Evolutionary conservation across 92 coral and sea anemone genomes (phyloP), one percentile per base, ranked within the genome.

Genomic region (Siderastrea radians): DNA sequence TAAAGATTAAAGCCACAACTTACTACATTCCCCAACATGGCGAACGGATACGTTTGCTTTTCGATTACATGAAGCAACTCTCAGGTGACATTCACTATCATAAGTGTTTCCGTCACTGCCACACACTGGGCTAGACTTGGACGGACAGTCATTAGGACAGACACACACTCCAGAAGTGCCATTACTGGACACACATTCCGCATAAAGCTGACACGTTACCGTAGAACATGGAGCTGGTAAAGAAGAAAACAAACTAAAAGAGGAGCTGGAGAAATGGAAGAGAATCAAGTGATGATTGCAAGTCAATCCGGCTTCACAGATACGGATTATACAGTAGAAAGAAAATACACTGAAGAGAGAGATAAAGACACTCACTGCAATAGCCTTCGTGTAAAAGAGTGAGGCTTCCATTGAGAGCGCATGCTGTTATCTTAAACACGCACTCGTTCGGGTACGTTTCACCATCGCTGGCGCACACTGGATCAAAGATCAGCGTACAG

Each of bases 401-500:
- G 51, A 95, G n/a, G 70, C 82, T 85, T 46, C 79, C 86, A 80
- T 92, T 90, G 11, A 94, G 78, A 59, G 93, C 86, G 83, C 99
- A 97, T 11, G 95, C 83, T 57, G 79, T 84, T 47, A 90, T 89
- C 72, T 90, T 93, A 49, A 97, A 85, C 55, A 82, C 93, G 81
- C 99, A 97, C 71, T 86, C 70, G 85, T 92, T 97, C 7, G 79
- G 82, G 70, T 95, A 97, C 15, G 95, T 92, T 73, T 82, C 79
- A 63, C 99, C 96, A 78, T 95, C 90, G 58, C 93, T 90, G 50
- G 95, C 99, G 86, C 99, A 97, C 15, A 97, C 94, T 0, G 95
- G 98, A 11, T 91, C 90, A 67, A 68, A 84, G 17, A 84, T 58
- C 55, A 90, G 83, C 49, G 95, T 90, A 59, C 99, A 95, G 49